These are phyloP conservation scores for Crocodylus rhombifer DNA, from an alignment of 2,797 vertebrate species.

Conservation along the genomic window DNA sequence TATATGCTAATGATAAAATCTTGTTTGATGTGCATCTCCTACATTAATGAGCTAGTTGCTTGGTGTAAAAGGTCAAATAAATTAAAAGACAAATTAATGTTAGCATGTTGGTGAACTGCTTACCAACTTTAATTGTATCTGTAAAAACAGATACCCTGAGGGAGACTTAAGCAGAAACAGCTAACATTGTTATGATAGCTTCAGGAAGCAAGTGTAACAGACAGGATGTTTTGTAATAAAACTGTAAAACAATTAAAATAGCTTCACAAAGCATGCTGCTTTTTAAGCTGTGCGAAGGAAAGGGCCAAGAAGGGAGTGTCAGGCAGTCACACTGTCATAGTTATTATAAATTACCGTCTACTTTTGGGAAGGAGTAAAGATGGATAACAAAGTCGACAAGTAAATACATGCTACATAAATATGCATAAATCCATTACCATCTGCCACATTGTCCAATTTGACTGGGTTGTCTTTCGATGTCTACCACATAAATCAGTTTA, in stretches of 20 bases:
- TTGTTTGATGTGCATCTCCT: slow-evolving; percentile 60
- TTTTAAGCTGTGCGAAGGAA: slow-evolving; percentile 71
- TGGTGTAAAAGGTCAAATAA: slow-evolving; percentile 81
- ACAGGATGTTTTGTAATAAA: slow-evolving; percentile 84
- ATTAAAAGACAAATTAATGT: slow-evolving; percentile 81
- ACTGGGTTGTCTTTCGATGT: slow-evolving; percentile 76
- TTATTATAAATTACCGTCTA: slow-evolving; percentile 76
- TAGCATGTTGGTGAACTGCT: slow-evolving; percentile 79
- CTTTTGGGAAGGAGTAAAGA: slow-evolving; percentile 73
- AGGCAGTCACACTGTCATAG: slow-evolving; percentile 62
- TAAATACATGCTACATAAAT: slow-evolving; percentile 82
- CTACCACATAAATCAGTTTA: slow-evolving; percentile 81
- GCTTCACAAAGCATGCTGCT: slow-evolving; percentile 73
- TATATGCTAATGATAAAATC: not conserved
- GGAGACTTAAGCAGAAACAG: slow-evolving; percentile 75
- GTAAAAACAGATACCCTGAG: slow-evolving; percentile 80
- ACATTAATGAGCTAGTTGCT: slow-evolving; percentile 73
- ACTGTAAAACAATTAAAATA: slow-evolving; percentile 84
- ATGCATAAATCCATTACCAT: slow-evolving; percentile 82
- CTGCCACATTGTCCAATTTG: slow-evolving; percentile 79
- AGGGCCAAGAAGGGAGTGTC: slow-evolving; percentile 54
- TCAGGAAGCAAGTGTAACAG: slow-evolving; percentile 79
- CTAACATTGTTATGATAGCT: slow-evolving; percentile 80
- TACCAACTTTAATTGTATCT: slow-evolving; percentile 80
- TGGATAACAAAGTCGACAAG: slow-evolving; percentile 78